phyloP scores from a whole-genome alignment of 2,113 vertebrate genomes.

The Edolisoma coerulescens region DNA sequence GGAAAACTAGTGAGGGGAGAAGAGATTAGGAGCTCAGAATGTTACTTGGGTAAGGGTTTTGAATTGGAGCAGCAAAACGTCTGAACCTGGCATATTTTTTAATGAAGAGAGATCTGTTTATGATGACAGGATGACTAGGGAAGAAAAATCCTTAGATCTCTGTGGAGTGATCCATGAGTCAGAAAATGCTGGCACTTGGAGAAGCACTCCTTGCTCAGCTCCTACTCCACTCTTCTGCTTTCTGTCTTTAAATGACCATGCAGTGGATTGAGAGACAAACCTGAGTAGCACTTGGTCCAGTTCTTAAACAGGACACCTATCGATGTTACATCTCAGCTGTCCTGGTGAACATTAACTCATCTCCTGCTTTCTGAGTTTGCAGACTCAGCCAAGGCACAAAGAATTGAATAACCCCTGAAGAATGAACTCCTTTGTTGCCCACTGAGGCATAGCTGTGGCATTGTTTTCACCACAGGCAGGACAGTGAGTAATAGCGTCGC shows the following conservation, averaged over 20 bases:
- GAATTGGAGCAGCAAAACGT: background rate
- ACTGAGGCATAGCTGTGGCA: slow-evolving; percentile 48
- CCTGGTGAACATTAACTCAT: background rate
- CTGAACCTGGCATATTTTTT: background rate
- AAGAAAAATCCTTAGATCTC: background rate
- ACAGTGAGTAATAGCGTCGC: slow-evolving; percentile 15
- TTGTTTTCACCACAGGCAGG: slow-evolving; percentile 30
- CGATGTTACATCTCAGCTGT: accelerated
- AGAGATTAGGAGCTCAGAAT: background rate
- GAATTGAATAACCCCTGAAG: slow-evolving; percentile 19
- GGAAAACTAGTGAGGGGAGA: background rate
- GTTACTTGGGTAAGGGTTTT: background rate
- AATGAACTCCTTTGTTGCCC: slow-evolving; percentile 46
- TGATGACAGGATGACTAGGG: background rate
- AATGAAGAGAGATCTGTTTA: background rate
- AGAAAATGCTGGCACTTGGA: background rate
- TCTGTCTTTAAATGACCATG: background rate
- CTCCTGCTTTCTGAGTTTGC: background rate
- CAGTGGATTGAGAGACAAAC: background rate
- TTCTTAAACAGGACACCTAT: background rate
- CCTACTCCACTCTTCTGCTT: background rate
- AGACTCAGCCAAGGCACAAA: background rate
- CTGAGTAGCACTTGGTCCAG: background rate
- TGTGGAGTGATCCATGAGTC: background rate
- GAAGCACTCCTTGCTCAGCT: background rate